Evolutionary conservation across 2,888 invertebrate species (phyloP).

Genomic region (Agrotis clavis): DNA sequence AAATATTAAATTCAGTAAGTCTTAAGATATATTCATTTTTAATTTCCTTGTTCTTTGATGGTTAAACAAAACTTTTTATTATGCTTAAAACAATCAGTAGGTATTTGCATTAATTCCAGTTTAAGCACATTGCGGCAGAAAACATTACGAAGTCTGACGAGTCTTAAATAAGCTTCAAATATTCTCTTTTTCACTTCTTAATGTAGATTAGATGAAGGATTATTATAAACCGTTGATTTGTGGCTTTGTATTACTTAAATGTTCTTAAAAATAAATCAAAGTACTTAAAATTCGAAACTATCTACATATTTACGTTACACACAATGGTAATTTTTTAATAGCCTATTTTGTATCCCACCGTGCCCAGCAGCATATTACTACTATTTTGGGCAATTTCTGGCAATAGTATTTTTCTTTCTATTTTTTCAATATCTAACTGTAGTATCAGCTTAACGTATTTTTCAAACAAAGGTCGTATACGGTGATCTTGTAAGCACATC

Average conservation of each 20-base stretch:
- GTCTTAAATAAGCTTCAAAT: neutral
- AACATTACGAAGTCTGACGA: neutral
- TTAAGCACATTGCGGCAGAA: slow-evolving; percentile 1
- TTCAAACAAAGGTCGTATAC: no score
- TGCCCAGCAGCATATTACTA: no score
- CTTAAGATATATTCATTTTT: slow-evolving; percentile 23
- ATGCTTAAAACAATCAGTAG: slow-evolving; percentile 9
- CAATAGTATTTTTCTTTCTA: neutral
- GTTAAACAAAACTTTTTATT: neutral
- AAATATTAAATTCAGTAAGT: slow-evolving; percentile 6
- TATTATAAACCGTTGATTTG: no score
- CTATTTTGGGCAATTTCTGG: no score
- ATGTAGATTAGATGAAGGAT: no score
- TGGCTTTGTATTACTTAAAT: no score
- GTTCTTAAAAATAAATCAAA: neutral
- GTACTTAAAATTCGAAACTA: neutral
- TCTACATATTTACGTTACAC: neutral
- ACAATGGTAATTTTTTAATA: neutral
- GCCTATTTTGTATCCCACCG: no score
- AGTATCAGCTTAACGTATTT: no score
- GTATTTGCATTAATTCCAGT: slow-evolving; percentile 1
- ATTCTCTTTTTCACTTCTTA: neutral
- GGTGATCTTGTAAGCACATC: no score
- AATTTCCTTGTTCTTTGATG: slow-evolving; percentile 6
- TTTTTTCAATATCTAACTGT: no score